A percentile compares a stretch with the other conserved stretches of the same genome.
Conservation (phyloP, 1,140 invertebrate species). For the Neodiprion lecontei region DNA sequence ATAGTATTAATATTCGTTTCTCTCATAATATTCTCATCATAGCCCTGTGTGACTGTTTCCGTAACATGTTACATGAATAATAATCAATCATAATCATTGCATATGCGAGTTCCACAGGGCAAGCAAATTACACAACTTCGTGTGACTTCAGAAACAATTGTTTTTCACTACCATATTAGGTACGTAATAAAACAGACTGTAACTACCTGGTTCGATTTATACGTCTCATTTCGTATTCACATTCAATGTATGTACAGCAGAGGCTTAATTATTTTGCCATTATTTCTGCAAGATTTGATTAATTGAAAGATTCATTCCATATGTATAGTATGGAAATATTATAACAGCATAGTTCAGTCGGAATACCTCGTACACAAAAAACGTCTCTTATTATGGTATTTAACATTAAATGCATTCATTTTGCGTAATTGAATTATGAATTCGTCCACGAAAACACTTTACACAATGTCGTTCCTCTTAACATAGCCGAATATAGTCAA, state of each 20-base stretch:
- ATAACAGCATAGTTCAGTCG: not conserved
- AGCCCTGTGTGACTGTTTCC: not conserved
- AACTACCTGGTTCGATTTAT: not conserved
- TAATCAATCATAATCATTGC: no score
- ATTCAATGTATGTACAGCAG: constrained; percentile 1
- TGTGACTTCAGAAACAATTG: not conserved
- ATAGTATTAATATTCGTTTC: not conserved
- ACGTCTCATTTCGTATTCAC: not conserved
- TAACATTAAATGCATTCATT: not conserved
- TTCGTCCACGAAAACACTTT: no score
- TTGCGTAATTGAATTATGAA: not conserved
- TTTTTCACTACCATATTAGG: not conserved
- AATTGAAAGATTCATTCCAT: not conserved
- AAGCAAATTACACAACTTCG: not conserved
- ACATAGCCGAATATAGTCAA: not conserved
- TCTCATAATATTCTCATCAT: not conserved
- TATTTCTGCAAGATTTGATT: not conserved
- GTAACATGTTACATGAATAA: no score
- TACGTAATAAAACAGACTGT: not conserved
- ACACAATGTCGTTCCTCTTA: no score
- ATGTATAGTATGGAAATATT: not conserved
- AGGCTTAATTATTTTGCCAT: not conserved
- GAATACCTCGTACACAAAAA: not conserved
- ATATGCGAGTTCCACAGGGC: not conserved
- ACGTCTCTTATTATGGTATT: not conserved